phyloP scores from a whole-genome alignment of 2,888 invertebrate species.

The Neria commutata region DNA sequence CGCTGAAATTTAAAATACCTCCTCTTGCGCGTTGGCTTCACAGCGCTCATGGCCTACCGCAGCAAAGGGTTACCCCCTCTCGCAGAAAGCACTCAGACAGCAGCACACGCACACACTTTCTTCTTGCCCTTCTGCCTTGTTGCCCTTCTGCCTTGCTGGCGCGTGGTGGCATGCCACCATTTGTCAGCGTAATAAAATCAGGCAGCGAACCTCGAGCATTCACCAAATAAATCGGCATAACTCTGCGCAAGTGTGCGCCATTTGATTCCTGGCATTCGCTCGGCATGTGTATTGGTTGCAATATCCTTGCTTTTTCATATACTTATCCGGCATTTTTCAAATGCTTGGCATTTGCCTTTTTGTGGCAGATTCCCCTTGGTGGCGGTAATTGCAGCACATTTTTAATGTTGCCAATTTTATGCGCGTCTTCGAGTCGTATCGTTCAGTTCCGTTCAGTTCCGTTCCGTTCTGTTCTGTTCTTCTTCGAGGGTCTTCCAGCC shows the following conservation, averaged over 20 bases:
- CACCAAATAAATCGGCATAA: slow-evolving; percentile 32
- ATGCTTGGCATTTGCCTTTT: neutral
- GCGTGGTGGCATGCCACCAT: slow-evolving; percentile 1
- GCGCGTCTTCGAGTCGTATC: slow-evolving; percentile 23
- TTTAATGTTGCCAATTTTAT: slow-evolving; percentile 23
- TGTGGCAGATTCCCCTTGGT: neutral
- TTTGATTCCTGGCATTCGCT: neutral
- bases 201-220: slow-evolving; percentile 35
- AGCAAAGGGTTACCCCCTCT: neutral
- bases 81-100: too few species aligned
- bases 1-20: slow-evolving; percentile 49
- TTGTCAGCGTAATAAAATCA: slow-evolving; percentile 49
- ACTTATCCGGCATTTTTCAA: neutral
- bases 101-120: too few species aligned
- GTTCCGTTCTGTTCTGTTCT: too few species aligned
- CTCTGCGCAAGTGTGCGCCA: slow-evolving; percentile 14
- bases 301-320: slow-evolving; percentile 14
- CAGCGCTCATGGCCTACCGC: neutral
- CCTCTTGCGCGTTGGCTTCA: neutral
- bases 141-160: neutral
- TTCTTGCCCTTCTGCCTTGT: too few species aligned
- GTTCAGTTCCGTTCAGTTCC: slow-evolving; percentile 16
- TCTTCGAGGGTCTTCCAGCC: too few species aligned
- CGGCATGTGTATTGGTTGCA: slow-evolving; percentile 19
- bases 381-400: neutral